Base-by-base conservation (phyloP, 37 sponge, comb jelly and placozoan genomes). In the Tethya wilhelma region DNA sequence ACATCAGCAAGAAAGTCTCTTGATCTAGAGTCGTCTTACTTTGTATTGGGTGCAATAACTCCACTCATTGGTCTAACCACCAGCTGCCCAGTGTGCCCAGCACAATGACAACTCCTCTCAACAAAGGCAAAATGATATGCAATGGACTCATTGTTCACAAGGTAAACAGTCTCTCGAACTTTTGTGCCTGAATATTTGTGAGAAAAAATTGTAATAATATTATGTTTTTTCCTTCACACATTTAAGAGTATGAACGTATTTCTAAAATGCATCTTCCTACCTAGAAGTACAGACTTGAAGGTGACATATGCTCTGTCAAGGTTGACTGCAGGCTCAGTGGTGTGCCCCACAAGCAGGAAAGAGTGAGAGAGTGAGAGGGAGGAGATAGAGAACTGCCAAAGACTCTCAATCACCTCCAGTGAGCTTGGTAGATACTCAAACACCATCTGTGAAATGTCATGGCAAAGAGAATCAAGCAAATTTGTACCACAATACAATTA, bases 331-430 rank as follows among this genome's bases (percentile, higher is more conserved):
- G 96, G 99, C 64, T 98, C 99, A 33, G 56, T 41, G 11, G 93
- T 88, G 38, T 84, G 83, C 2, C 96, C 96, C 0, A 96, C 94
- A 28, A 98, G 73, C 43, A 98, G 90, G 69, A 98, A 91, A 8
- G 96, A 75, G 39, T 85, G 71, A 37, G 86, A 73, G 34, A 95
- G 44, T 69, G 79, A 81, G 30, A 84, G 86, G 9, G 88, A 76
- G n/a, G 94, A 89, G 31, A 98, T 98, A n/a, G 96, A 89, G 69
- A 98, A 98, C 59, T 62, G 44, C 99, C 99, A 98, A 55, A 93
- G 63, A 7, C 86, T 75, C 69, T 98, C 99, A 46, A 82, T 69
- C 33, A 75, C 11, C 1, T 96, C 86, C 55, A 86, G 76, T 4
- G 80, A 32, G 57, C 69, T 56, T 1, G 96, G 91, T 1, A 39